Evolutionary conservation across 64 coral and sea anemone species (phyloP).

Genomic region (Catalaphyllia jardinei): DNA sequence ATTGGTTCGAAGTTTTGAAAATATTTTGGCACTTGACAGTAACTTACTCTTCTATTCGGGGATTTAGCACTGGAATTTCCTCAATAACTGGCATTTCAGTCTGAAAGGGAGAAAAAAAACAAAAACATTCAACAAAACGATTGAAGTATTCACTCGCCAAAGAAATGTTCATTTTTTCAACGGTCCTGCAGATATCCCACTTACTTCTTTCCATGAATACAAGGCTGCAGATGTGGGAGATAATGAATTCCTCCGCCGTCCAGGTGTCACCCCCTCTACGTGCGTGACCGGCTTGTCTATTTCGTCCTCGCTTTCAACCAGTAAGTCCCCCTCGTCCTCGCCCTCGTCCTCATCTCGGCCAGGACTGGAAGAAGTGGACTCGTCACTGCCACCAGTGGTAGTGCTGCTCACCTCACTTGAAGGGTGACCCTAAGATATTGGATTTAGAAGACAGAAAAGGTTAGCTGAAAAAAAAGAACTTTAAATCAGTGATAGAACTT

Average conservation of each 20-base stretch:
- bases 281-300: slow-evolving; percentile 61
- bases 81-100: slow-evolving; percentile 21
- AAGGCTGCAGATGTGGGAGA: slow-evolving; percentile 28
- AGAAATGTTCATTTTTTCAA: too few relatives aligned
- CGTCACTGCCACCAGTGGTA: slow-evolving; percentile 86
- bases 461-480: not conserved
- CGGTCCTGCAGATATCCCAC: not conserved
- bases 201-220: slow-evolving; percentile 93
- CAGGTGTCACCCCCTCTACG: slow-evolving; percentile 1
- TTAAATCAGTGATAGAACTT: too few relatives aligned
- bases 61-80: slow-evolving; percentile 16
- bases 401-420: slow-evolving; percentile 77
- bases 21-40: not conserved
- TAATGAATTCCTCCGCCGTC: slow-evolving; percentile 46
- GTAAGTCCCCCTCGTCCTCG: slow-evolving; percentile 74
- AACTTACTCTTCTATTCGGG: slow-evolving; percentile 31
- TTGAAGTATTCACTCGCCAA: not conserved
- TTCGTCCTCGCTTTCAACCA: slow-evolving; percentile 79
- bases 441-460: not conserved
- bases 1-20: too few relatives aligned
- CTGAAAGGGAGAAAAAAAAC: not conserved
- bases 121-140: not conserved
- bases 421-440: slow-evolving; percentile 43
- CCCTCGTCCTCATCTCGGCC: slow-evolving; percentile 78
- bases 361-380: slow-evolving; percentile 79